Evolutionary conservation across 2,888 invertebrate genomes (phyloP).

Genomic region (Miltochrista miniata): DNA sequence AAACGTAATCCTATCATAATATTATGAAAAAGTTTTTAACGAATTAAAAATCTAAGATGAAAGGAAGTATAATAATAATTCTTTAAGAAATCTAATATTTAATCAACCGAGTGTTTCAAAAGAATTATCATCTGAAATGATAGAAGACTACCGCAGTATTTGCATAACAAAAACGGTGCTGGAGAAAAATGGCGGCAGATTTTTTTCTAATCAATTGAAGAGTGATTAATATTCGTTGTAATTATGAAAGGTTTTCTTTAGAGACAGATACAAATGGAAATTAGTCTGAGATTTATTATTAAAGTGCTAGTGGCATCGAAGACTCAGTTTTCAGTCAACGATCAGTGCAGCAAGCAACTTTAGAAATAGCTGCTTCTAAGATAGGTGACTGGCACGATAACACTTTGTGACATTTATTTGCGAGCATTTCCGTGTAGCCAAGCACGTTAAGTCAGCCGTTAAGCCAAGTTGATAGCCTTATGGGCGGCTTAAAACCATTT

Average conservation of each 20-base stretch:
- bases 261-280: not conserved
- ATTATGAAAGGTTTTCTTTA: not conserved
- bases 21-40: not conserved
- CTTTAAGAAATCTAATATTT: constrained; percentile 12
- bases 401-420: no score
- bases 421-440: no score
- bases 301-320: no score
- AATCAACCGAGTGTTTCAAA: constrained; percentile 13
- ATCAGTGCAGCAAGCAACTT: no score
- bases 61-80: not conserved
- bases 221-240: not conserved
- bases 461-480: no score
- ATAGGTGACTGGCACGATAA: no score
- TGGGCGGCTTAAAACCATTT: no score
- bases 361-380: no score
- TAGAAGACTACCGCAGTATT: no score
- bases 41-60: constrained; percentile 4
- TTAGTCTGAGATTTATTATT: not conserved
- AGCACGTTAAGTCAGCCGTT: no score
- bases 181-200: constrained; percentile 7
- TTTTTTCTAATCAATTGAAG: constrained; percentile 7
- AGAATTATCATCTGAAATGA: no score
- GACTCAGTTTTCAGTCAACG: no score
- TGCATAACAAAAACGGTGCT: constrained; percentile 18
- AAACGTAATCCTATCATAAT: constrained; percentile 3